Evolutionary conservation across 2,888 invertebrate genomes (phyloP).

Genomic region (Thera obeliscata): DNA sequence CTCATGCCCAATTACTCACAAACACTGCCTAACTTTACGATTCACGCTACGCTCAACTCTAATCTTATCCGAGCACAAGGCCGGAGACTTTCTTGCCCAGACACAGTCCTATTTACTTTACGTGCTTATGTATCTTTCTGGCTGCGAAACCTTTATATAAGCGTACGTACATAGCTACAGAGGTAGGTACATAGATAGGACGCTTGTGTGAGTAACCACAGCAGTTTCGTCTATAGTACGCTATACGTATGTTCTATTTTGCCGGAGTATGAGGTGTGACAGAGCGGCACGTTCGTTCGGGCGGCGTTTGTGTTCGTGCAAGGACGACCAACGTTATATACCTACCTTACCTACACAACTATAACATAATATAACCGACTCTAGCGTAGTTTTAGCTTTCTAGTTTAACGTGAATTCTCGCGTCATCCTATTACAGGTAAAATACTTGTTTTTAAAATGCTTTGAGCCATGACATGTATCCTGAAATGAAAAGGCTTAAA

Average conservation of each 20-base stretch:
- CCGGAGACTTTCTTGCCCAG: conserved; percentile 35
- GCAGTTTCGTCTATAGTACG: conserved; percentile 34
- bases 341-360: conserved; percentile 10
- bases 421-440: neutral
- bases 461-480: no score
- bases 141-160: conserved; percentile 42
- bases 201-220: conserved; percentile 44
- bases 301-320: conserved; percentile 37
- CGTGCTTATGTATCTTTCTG: conserved; percentile 42
- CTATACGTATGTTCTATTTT: conserved; percentile 27
- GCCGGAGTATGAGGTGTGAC: conserved; percentile 44
- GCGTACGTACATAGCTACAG: conserved; percentile 39
- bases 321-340: conserved; percentile 37
- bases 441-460: neutral
- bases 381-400: conserved; percentile 21
- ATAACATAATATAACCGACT: conserved; percentile 31
- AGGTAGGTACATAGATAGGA: conserved; percentile 39
- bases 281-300: conserved; percentile 41
- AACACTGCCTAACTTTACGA: conserved; percentile 25
- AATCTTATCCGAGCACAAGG: conserved; percentile 30
- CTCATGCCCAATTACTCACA: conserved; percentile 16
- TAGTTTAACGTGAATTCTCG: conserved; percentile 12
- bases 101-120: conserved; percentile 42
- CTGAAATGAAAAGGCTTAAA: neutral
- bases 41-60: conserved; percentile 36